A percentile compares a stretch with the other conserved stretches of the same genome.
Evolutionary conservation across 2,888 invertebrate species (phyloP).

Genomic region (Pristionchus exspectatus): DNA sequence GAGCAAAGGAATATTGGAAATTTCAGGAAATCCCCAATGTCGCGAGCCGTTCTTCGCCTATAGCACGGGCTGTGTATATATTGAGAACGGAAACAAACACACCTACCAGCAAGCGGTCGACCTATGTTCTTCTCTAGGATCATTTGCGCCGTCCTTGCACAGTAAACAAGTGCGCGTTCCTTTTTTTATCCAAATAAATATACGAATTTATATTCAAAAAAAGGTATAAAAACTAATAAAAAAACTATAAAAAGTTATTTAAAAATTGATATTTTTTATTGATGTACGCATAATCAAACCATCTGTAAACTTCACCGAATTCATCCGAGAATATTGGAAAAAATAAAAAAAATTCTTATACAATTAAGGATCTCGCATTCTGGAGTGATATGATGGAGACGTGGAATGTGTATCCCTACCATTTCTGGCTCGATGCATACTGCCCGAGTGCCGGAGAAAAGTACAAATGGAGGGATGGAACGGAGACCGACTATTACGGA

Average conservation of each 20-base stretch:
- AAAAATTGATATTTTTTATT: too few species aligned
- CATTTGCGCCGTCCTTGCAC: not conserved
- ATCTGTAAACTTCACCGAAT: too few species aligned
- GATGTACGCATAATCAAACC: too few species aligned
- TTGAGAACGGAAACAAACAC: not conserved
- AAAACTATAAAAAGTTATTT: too few species aligned
- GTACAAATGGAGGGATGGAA: not conserved
- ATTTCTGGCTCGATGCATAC: constrained; percentile 2
- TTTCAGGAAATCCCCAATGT: not conserved
- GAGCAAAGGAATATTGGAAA: too few species aligned
- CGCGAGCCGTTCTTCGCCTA: not conserved
- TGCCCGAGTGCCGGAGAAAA: not conserved
- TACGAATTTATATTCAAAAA: too few species aligned
- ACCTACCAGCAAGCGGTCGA: not conserved
- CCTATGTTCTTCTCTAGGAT: not conserved
- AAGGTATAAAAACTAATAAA: too few species aligned
- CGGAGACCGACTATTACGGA: not conserved
- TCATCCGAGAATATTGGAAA: too few species aligned
- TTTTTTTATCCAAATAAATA: too few species aligned
- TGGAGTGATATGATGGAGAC: not conserved
- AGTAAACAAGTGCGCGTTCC: not conserved
- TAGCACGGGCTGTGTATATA: not conserved
- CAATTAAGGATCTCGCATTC: not conserved
- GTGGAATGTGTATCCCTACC: not conserved
- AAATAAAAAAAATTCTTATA: too few species aligned